phyloP scores from a whole-genome alignment of 2,888 invertebrate species.

The Margaritifera margaritifera region DNA sequence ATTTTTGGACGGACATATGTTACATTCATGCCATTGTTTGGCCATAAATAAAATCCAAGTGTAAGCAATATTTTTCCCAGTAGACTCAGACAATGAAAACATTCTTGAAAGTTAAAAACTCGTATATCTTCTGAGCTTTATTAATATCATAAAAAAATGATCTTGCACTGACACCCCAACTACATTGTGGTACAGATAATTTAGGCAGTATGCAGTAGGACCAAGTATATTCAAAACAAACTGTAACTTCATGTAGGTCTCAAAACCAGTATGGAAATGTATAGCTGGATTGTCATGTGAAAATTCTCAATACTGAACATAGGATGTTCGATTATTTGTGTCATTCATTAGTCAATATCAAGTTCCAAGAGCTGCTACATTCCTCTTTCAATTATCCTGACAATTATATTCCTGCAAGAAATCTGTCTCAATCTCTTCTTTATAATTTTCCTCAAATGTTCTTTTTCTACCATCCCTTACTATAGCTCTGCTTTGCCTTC shows the following conservation, averaged over 20 bases:
- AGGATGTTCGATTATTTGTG: constrained; percentile 8
- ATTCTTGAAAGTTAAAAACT: constrained; percentile 16
- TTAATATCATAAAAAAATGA: constrained; percentile 21
- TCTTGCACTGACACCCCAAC: constrained; percentile 12
- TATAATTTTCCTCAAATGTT: too few species aligned
- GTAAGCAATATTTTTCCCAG: constrained; percentile 16
- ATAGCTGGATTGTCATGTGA: constrained; percentile 12
- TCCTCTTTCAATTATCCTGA: too few species aligned
- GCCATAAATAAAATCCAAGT: constrained; percentile 25
- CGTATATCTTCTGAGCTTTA: constrained; percentile 15
- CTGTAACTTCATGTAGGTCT: constrained; percentile 13
- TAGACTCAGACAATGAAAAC: constrained; percentile 18
- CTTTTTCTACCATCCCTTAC: too few species aligned
- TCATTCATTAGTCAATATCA: too few species aligned
- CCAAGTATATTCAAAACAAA: constrained; percentile 18
- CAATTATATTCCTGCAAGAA: too few species aligned
- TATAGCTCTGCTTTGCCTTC: too few species aligned
- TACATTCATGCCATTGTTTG: constrained; percentile 22
- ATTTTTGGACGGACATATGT: constrained; percentile 22
- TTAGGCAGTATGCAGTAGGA: constrained; percentile 21
- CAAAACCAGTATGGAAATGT: constrained; percentile 20
- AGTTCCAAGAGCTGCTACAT: too few species aligned
- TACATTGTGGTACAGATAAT: constrained; percentile 11
- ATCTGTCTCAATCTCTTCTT: too few species aligned
- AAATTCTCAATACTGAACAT: constrained; percentile 18